Base-by-base conservation (phyloP, 2,797 vertebrate genomes). In the Corythornis leucogaster region DNA sequence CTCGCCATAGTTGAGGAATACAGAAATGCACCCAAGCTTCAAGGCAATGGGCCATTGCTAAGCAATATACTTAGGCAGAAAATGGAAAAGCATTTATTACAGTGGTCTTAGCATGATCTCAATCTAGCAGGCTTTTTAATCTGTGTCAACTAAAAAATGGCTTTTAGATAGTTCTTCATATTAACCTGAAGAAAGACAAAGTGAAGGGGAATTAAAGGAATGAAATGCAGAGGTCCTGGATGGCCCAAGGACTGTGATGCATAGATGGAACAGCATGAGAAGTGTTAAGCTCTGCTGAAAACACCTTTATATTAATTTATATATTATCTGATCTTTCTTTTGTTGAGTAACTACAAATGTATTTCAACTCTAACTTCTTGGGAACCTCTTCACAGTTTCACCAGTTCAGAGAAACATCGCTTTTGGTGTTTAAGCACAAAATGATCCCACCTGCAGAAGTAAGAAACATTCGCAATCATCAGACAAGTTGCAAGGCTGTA, bases 71-170 rank as follows among this genome's bases (percentile, higher is more conserved):
- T 68, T 22, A 5, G 33, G 57, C 30, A 64, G 70, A 85, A 89
- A 88, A 86, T 26, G 33, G 74, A 91, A 88, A 89, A 70, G 61
- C 42, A 76, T 87, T 95, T 84, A 89, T 87, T 59, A 79, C 71
- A 89, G 33, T 50, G 69, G 70, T 88, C 78, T 91, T 80, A 82
- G 83, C 50, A 28, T 11, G 80, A 79, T 50, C 77, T 91, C 89
- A 74, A 61, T 58, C 61, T 84, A 78, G 61, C 33, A 81, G 59
- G 79, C 45, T 53, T 89, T 76, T 66, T 93, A 76, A 92, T 43
- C 66, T 62, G 5, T 71, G 51, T 80, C 71, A 80, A 73, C 6
- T 14, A 35, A 94, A 86, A 86, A 92, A 77, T 11, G 21, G 45
- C 30, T 80, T 87, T 93, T 69, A 61, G 31, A 42, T 15, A 61